Conservation (phyloP, 2,888 invertebrate genomes). For the Chesias legatella region DNA sequence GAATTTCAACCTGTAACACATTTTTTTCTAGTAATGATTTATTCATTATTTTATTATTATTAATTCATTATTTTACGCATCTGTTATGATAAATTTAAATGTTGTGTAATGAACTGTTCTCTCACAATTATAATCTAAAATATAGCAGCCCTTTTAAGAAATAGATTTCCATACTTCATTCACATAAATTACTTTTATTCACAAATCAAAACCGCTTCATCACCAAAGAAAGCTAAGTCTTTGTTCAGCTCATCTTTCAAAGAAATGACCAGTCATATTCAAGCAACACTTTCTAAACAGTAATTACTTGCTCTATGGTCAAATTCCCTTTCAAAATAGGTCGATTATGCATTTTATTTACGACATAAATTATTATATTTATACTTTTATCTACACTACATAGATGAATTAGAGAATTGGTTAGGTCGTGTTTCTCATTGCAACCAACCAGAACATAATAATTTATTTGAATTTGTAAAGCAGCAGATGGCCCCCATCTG, state of each 20-base stretch:
- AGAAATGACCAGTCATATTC: constrained; percentile 23
- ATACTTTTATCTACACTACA: not conserved
- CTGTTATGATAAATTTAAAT: too few relatives aligned
- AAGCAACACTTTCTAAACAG: constrained; percentile 27
- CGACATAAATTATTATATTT: not conserved
- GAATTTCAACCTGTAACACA: too few relatives aligned
- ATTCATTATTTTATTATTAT: too few relatives aligned
- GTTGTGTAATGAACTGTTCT: too few relatives aligned
- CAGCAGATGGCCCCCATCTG: too few relatives aligned
- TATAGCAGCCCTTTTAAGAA: not conserved
- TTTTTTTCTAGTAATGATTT: too few relatives aligned
- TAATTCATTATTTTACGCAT: too few relatives aligned
- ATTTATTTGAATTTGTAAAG: too few relatives aligned
- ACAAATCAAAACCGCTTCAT: constrained; percentile 18
- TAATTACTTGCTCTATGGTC: constrained; percentile 15
- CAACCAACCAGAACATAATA: too few relatives aligned
- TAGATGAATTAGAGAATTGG: too few relatives aligned
- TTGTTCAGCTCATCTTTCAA: constrained; percentile 22
- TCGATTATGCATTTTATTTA: constrained; percentile 4
- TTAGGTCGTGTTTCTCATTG: too few relatives aligned
- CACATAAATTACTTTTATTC: constrained; percentile 1
- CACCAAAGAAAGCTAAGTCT: constrained; percentile 26
- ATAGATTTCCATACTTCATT: not conserved
- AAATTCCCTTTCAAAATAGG: constrained; percentile 20
- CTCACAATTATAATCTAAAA: too few relatives aligned